Evolutionary conservation across 2,797 vertebrate genomes (phyloP), one percentile per base, ranked within the genome.

Genomic region (Harpagifer antarcticus): DNA sequence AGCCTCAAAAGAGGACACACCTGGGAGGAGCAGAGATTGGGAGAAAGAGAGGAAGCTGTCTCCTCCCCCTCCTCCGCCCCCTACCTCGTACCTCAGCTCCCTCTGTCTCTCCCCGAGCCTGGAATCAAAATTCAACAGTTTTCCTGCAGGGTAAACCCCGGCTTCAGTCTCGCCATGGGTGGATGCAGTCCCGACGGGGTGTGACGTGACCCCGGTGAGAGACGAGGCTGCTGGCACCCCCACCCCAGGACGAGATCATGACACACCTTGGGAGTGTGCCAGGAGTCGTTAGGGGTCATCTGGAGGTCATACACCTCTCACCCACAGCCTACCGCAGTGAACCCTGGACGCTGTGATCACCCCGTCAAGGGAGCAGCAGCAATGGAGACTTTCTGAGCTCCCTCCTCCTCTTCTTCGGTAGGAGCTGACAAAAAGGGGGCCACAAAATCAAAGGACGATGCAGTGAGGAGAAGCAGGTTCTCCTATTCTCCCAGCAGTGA

Each of bases 241-340:
- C 8, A 99, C 98, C n/a, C n/a, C 98, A 99, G 81, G 98, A 99
- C 0, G 98, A 99, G 93, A 99, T 99, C 83, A 98, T 99, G 97
- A 99, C 86, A 97, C 98, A 9, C 97, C 97, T 0, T n/a, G 92
- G 82, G 20, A 93, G 84, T 62, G 49, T 89, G 10, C 94, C 96
- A 0, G 97, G n/a, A 98, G 17, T 95, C 96, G 0, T 88, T 95
- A 54, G 95, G 88, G 13, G n/a, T 87, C 89, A 3, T 83, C 93
- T 9, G 82, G 77, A 27, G 86, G 89, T 43, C 93, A 94, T 82
- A 67, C 95, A n/a, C 90, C 72, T 96, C 89, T 97, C 97, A 0
- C 95, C 95, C 12, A 83, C 94, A 1, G 93, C 96, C 5, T 99
- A 98, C 91, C 96, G 96, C 81, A 95, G 86, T 9, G 97, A 98